Percentiles rank a stretch among this genome's conserved stretches.
Evolutionary conservation across 2,113 vertebrate genomes (phyloP).

Genomic region (Lampris megalopsis): DNA sequence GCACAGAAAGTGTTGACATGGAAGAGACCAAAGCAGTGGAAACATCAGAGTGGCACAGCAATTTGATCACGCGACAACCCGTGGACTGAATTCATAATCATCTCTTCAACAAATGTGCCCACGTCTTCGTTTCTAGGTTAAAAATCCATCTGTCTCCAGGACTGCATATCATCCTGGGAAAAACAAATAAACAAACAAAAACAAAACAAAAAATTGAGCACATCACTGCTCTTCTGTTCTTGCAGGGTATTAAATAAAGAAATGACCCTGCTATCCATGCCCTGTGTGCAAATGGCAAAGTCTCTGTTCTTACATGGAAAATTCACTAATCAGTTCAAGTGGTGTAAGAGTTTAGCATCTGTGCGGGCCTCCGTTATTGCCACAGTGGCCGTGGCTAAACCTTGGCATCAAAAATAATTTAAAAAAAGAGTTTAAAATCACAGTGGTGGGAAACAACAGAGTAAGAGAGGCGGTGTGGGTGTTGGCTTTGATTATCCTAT

Average conservation of each 20-base stretch:
- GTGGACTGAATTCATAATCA: constrained; percentile 63
- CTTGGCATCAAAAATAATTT: constrained; percentile 22
- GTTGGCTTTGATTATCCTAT: constrained; percentile 42
- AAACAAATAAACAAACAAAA: too few relatives aligned
- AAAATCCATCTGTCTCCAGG: constrained; percentile 37
- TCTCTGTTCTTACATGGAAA: not conserved
- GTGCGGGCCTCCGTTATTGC: not conserved
- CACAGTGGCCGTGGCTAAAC: not conserved
- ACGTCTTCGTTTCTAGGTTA: constrained; percentile 57
- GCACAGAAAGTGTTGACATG: constrained; percentile 51
- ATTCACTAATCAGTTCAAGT: not conserved
- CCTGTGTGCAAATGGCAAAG: not conserved
- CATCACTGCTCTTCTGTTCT: not conserved
- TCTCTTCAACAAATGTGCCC: constrained; percentile 56
- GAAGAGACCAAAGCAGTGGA: constrained; percentile 69
- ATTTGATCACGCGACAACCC: constrained; percentile 60
- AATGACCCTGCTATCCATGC: not conserved
- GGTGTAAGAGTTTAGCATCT: not conserved
- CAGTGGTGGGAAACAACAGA: constrained; percentile 23
- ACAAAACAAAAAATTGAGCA: not conserved
- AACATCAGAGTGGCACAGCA: constrained; percentile 60
- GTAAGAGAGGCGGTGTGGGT: constrained; percentile 8
- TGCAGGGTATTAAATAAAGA: not conserved
- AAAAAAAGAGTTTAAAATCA: constrained; percentile 33
- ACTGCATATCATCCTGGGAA: constrained; percentile 21